Evolutionary conservation across 1,140 invertebrate genomes (phyloP), one percentile per base, ranked within the genome.

Genomic region (Conus betulinus): DNA sequence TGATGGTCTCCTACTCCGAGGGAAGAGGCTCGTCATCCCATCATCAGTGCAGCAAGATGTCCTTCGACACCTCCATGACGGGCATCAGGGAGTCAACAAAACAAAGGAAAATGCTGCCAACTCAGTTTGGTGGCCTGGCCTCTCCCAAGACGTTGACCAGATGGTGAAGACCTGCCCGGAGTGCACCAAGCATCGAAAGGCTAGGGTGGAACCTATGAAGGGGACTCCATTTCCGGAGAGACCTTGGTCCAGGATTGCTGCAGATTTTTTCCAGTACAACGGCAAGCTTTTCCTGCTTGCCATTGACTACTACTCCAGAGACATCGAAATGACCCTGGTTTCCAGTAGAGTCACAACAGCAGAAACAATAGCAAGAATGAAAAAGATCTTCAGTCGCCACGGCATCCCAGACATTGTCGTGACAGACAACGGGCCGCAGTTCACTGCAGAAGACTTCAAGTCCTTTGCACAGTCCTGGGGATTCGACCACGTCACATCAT

Each of bases 221-320:
- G 52, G 67, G 17, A 89, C 89, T 20, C 53, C 84, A 51, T 83
- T 91, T 51, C 89, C 89, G 3, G 55, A 81, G 17, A 17, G 87
- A 23, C 91, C 88, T 6, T 91, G n/a, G 90, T 90, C 76, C 84
- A 63, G 85, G 53, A 83, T 84, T 53, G 82, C 52, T 8, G 82
- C 82, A 55, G 90, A 90, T 63, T 23, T 89, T 23, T 88, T 87
- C 78, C 11, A 74, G 5, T 81, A 90, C 76, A 81, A 89, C 20
- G 86, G 76, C n/a, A 63, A 82, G 53, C 60, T 87, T 60, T 91
- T 91, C 63, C 83, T 92, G n/a, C 55, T 91, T 52, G 87, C 84
- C 3, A 84, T 90, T 39, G 89, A 92, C 84, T 92, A 88, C 84
- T 90, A 87, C 71, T 90, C 90, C 53, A 86, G 85, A 51, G 92